Base-by-base conservation (phyloP, 2,113 vertebrate species). In the Lonchura striata region DNA sequence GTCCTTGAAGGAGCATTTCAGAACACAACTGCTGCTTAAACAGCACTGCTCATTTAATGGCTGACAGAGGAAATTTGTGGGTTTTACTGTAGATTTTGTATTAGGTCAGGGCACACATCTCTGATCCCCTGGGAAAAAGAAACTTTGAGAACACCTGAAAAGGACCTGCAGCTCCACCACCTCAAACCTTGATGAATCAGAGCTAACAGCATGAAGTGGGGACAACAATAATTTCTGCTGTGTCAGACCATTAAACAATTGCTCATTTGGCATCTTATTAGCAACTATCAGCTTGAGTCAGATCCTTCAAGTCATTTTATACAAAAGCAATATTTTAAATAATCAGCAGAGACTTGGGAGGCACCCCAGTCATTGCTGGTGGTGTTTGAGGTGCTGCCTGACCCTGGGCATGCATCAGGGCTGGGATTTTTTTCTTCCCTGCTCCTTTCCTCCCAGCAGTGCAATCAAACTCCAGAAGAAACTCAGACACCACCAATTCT, bases 1-100 rank as follows among this genome's bases (percentile, higher is more conserved):
- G 59, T 49, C 61, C 52, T 95, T 92, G 83, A 92, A 96, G 91
- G 76, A 87, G 87, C 68, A 13, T 50, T 94, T 93, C 90, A 82
- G 41, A 80, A 13, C 49, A 71, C 65, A 77, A 44, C 50, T 59
- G 49, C n/a, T 82, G 94, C 89, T 90, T 24, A 80, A 87, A 69
- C 53, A 88, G 41, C 1, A 0, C 28, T 56, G 37, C 42, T 53
- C 8, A 2, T 78, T 54, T 53, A 61, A 82, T 27, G 49, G 44
- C 33, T 61, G 72, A 11, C 30, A 27, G 0, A 3, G 31, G 54
- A 77, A 80, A 77, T 31, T 13, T 31, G 66, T 31, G 44, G 27
- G 2, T 59, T 68, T 35, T 13, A 4, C 21, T 18, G 57, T 11
- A 56, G 57, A 15, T 83, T 82, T 88, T 79, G 13, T 19, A 9